Percentiles rank a stretch among this genome's conserved stretches.
These are phyloP conservation scores for Mystacides longicornis DNA, from an alignment of 2,888 invertebrate species.

Conservation along the genomic window DNA sequence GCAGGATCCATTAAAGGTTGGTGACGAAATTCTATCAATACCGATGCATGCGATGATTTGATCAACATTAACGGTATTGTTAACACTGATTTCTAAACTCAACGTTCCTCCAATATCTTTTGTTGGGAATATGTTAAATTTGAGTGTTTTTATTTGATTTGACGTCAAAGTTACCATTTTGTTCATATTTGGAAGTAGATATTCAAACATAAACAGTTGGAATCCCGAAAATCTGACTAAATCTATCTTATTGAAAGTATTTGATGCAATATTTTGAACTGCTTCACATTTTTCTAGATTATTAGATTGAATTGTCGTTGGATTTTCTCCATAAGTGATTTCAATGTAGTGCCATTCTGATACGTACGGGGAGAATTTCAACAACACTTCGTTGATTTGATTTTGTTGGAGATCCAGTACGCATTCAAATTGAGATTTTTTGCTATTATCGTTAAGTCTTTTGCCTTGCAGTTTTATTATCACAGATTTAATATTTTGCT, in stretches of 20 bases:
- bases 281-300: background rate
- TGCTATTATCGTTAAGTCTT: background rate
- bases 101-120: conserved; percentile 7
- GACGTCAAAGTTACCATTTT: background rate
- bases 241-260: background rate
- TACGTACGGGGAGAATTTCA: background rate
- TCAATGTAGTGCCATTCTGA: conserved; percentile 7
- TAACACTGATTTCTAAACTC: background rate
- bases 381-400: background rate
- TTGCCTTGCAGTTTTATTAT: background rate
- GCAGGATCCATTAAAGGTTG: background rate
- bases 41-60: conserved; percentile 3
- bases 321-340: background rate
- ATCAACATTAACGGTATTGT: background rate
- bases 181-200: background rate
- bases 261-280: background rate
- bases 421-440: background rate
- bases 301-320: background rate
- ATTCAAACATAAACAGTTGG: background rate
- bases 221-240: background rate
- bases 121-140: background rate
- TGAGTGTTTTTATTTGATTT: background rate
- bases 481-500: too few relatives aligned
- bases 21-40: background rate
- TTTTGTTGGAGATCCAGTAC: background rate